Percentiles rank a stretch among this genome's conserved stretches.
Conservation (phyloP, 2,888 invertebrate species). For the Megaustenia siamemsis region DNA sequence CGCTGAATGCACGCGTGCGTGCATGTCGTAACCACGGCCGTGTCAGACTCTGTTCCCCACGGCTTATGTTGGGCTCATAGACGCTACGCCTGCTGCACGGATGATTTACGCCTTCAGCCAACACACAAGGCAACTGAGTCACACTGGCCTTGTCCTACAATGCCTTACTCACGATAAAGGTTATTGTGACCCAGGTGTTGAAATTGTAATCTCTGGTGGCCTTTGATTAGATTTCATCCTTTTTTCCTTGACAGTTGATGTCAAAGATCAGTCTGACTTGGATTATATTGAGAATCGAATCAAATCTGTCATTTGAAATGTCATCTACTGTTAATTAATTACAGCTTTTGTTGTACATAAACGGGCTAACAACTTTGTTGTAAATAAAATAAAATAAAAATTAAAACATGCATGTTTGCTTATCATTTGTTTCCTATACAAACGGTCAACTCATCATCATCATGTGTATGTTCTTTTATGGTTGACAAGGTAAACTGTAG, state of each 20-base stretch:
- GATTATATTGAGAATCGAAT: no score
- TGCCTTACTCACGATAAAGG: constrained; percentile 29
- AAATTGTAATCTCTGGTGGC: neutral
- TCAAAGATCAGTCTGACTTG: neutral
- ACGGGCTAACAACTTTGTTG: no score
- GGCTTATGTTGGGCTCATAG: constrained; percentile 4
- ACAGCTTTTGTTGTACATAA: no score
- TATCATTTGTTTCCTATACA: no score
- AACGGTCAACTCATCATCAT: no score
- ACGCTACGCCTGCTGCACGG: neutral
- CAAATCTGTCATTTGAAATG: no score
- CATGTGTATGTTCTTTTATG: no score
- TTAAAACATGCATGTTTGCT: no score
- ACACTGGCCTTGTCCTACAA: constrained; percentile 12
- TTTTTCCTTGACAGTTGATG: neutral
- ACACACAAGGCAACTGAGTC: constrained; percentile 17
- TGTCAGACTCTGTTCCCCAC: neutral
- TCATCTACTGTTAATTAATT: no score
- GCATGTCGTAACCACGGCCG: constrained; percentile 19
- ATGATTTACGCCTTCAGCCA: constrained; percentile 12
- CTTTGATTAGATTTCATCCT: neutral
- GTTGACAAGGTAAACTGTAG: no score
- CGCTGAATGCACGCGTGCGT: constrained; percentile 19
- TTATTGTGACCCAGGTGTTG: constrained; percentile 36
- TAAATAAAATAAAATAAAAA: no score